These are phyloP conservation scores for Copidosoma aretas DNA, from an alignment of 2,888 invertebrate genomes.

Conservation along the genomic window DNA sequence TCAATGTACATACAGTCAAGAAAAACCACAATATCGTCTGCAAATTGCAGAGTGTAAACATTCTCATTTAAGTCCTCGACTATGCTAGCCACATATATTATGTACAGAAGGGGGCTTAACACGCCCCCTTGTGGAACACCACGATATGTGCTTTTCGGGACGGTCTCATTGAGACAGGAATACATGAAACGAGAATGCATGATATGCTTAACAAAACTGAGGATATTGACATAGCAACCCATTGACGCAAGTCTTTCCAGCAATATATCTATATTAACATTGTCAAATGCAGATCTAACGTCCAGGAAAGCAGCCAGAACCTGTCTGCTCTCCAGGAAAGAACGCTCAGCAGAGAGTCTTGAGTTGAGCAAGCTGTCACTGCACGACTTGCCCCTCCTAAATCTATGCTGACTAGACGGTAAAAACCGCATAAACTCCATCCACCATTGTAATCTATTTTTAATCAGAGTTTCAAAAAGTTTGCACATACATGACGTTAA, in stretches of 20 bases:
- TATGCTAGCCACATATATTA: too few relatives aligned
- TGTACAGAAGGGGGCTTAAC: background rate
- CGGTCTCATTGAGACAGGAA: constrained; percentile 5
- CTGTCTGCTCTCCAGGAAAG: background rate
- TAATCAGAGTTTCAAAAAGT: constrained; percentile 20
- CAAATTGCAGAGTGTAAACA: too few relatives aligned
- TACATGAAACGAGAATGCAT: background rate
- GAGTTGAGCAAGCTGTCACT: background rate
- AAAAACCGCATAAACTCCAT: background rate
- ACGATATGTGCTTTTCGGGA: background rate
- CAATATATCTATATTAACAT: constrained; percentile 1
- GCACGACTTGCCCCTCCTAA: constrained; percentile 6
- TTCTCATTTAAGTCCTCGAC: too few relatives aligned
- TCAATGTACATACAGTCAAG: too few relatives aligned
- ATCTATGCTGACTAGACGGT: background rate
- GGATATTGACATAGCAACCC: background rate
- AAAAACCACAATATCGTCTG: too few relatives aligned
- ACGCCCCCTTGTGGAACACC: background rate
- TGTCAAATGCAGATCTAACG: background rate
- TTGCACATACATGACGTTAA: constrained; percentile 19
- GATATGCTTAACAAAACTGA: constrained; percentile 2
- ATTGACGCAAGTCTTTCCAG: background rate
- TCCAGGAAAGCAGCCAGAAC: background rate
- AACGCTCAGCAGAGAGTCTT: background rate
- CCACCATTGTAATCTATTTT: constrained; percentile 25